phyloP scores from a whole-genome alignment of 2,888 invertebrate genomes.

The Andrena trimmerana region DNA sequence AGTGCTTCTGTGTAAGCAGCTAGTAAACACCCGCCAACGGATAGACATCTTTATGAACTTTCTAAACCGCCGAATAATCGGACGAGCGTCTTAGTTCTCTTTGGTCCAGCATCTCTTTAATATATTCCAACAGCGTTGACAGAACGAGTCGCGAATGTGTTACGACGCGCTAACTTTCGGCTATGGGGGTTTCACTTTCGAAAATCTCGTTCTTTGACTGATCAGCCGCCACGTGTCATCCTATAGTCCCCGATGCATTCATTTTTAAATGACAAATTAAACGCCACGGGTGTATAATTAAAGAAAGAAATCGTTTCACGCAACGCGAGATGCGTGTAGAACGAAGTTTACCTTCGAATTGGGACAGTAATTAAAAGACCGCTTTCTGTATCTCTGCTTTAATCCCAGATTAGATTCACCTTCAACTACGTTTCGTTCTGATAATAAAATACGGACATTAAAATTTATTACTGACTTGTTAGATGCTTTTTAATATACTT shows the following conservation, averaged over 20 bases:
- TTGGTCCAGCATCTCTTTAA: slow-evolving; percentile 63
- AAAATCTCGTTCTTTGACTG: slow-evolving; percentile 48
- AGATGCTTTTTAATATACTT: too few species aligned
- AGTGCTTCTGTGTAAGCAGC: slow-evolving; percentile 6
- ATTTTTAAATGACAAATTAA: slow-evolving; percentile 22
- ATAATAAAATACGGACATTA: too few species aligned
- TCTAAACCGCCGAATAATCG: slow-evolving; percentile 76
- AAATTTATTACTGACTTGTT: too few species aligned
- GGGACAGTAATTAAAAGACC: slow-evolving; percentile 9
- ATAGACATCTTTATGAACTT: slow-evolving; percentile 74
- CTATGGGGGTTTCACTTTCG: slow-evolving; percentile 73
- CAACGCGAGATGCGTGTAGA: neutral
- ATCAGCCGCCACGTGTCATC: slow-evolving; percentile 45
- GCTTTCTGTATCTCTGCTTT: too few species aligned
- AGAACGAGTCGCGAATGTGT: slow-evolving; percentile 36
- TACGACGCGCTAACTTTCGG: slow-evolving; percentile 30
- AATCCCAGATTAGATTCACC: too few species aligned
- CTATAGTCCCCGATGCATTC: neutral
- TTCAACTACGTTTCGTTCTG: too few species aligned
- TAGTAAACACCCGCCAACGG: slow-evolving; percentile 27
- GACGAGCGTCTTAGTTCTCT: slow-evolving; percentile 34
- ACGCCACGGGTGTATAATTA: neutral
- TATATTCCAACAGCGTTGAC: slow-evolving; percentile 29
- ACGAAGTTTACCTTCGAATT: slow-evolving; percentile 5
- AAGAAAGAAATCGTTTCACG: slow-evolving; percentile 12